Percentiles rank a stretch among this genome's conserved stretches.
phyloP scores from a whole-genome alignment of 2,113 vertebrate species.

The Oryzias celebensis region DNA sequence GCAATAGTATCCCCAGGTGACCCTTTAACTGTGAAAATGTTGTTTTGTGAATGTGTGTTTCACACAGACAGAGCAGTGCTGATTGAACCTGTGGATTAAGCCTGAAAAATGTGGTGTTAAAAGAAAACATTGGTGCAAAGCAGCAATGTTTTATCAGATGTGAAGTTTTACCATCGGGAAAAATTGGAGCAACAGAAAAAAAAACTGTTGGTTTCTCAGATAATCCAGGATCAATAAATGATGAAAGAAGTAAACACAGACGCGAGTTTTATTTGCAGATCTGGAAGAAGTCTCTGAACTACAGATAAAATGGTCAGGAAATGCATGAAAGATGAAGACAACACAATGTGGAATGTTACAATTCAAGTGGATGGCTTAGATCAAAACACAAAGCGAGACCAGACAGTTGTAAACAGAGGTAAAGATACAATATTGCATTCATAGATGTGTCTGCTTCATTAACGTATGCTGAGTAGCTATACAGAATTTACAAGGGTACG shows the following conservation, averaged over 20 bases:
- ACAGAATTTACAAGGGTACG: conserved; percentile 43
- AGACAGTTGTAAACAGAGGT: conserved; percentile 32
- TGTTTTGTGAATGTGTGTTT: conserved; percentile 10
- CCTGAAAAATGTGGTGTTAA: not conserved
- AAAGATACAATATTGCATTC: conserved; percentile 66
- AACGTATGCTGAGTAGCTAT: conserved; percentile 48
- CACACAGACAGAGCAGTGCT: not conserved
- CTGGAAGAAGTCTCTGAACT: conserved; percentile 47
- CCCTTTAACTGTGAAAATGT: conserved; percentile 3
- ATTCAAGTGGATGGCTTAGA: conserved; percentile 50
- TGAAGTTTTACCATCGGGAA: conserved; percentile 22
- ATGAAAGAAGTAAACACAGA: conserved; percentile 43
- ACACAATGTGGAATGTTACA: conserved; percentile 70
- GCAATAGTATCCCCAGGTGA: conserved; percentile 8
- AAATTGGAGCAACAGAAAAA: not conserved
- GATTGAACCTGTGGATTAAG: conserved; percentile 12
- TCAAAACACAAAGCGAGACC: conserved; percentile 37
- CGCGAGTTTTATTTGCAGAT: conserved; percentile 65
- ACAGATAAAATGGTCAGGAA: conserved; percentile 49
- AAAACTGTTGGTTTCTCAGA: not conserved
- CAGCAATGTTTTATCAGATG: not conserved
- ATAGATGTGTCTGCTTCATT: conserved; percentile 44
- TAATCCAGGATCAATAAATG: conserved; percentile 26
- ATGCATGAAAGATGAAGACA: conserved; percentile 42
- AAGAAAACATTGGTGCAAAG: not conserved